Percentiles rank a stretch among this genome's conserved stretches.
Evolutionary conservation across 2,888 invertebrate species (phyloP).

Genomic region (Linyphia triangularis): DNA sequence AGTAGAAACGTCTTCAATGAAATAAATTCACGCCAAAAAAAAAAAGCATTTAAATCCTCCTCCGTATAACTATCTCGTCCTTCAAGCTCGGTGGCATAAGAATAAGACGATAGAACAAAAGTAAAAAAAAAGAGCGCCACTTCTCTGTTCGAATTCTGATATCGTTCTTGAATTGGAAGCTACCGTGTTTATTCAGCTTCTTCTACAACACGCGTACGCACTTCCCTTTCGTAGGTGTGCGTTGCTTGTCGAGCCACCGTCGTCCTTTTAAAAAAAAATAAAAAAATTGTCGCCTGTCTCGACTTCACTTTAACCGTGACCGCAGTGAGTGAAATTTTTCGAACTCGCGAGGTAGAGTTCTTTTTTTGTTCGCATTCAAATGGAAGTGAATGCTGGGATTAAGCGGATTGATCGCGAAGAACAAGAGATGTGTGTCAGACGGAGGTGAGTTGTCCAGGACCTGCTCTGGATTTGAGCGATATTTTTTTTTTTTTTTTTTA

Average conservation of each 20-base stretch:
- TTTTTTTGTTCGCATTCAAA: background rate
- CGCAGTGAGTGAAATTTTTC: background rate
- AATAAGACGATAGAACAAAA: constrained; percentile 29
- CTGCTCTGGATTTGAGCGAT: background rate
- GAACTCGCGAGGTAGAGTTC: background rate
- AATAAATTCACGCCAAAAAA: background rate
- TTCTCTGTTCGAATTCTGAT: background rate
- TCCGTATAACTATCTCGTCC: constrained; percentile 4
- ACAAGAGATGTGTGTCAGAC: background rate
- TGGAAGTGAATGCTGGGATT: constrained; percentile 51
- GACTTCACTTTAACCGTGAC: background rate
- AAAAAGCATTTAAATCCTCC: background rate
- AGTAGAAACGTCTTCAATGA: no score
- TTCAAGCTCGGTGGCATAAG: constrained; percentile 33
- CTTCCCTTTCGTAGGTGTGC: constrained; percentile 30
- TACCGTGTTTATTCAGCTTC: constrained; percentile 55
- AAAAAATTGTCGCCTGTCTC: background rate
- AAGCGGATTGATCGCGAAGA: constrained; percentile 17
- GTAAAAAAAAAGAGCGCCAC: background rate
- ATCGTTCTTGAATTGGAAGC: background rate
- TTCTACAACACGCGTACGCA: constrained; percentile 36
- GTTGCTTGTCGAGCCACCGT: background rate
- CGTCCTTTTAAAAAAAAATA: no score
- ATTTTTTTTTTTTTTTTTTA: no score
- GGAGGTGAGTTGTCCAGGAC: constrained; percentile 25